Evolutionary conservation across 2,113 vertebrate genomes (phyloP), one percentile per base, ranked within the genome.

Genomic region (Candoia aspera): DNA sequence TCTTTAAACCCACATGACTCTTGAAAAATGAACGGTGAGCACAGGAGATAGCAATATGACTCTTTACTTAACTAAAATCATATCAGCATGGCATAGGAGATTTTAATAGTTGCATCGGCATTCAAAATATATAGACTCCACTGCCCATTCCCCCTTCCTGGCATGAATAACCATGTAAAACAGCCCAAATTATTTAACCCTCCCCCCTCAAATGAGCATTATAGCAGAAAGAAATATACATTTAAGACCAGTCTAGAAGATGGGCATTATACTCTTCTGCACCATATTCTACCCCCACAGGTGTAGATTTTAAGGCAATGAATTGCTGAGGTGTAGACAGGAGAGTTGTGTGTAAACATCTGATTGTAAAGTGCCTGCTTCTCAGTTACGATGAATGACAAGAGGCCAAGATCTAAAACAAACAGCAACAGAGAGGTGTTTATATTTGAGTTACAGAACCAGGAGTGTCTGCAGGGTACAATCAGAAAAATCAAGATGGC

Each of bases 271-370:
- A 1, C 90, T 93, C 92, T 92, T 94, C 94, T 95, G 94, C 92
- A 42, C 24, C 2, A n/a, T 60, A 83, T 90, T 94, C 95, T 90
- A 91, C 46, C 6, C 94, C 92, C 96, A 42, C n/a, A 93, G 95
- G 49, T 37, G 64, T 85, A 95, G 91, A 95, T 95, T 93, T 96
- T 97, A 98, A 98, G 97, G 97, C 97, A 97, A 93, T 93, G 93
- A 96, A 91, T 90, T 97, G 95, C 96, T 93, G 94, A 92, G 95
- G 91, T 96, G 90, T 93, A 92, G 95, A 84, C 91, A 49, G 2
- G 46, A 49, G 46, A 84, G 94, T 93, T 54, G 37, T 88, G 89
- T 92, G 94, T 89, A 96, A 95, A 96, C 92, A 68, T 83, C 83
- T 83, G 85, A 92, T 94, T 96, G 90, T 85, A 93, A 97, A 96